Conservation (phyloP, 2,888 invertebrate genomes). For the Erebia aethiops region DNA sequence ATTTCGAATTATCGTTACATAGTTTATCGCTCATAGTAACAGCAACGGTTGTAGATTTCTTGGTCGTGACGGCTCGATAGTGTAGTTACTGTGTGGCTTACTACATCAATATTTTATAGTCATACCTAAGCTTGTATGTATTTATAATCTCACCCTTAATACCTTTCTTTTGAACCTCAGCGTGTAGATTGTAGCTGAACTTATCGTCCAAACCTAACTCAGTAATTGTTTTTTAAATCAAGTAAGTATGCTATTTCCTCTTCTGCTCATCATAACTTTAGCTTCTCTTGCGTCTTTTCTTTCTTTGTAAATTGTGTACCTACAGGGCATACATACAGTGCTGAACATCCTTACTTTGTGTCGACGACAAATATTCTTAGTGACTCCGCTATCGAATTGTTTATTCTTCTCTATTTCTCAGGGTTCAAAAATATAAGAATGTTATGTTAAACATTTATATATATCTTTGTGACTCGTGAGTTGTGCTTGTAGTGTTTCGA, state of each 20-base stretch:
- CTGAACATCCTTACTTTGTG: neutral
- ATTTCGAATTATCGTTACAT: conserved; percentile 13
- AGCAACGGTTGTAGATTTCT: conserved; percentile 23
- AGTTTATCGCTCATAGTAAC: conserved; percentile 37
- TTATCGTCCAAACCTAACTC: too few species aligned
- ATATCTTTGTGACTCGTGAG: too few species aligned
- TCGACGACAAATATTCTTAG: neutral
- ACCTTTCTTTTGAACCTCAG: neutral
- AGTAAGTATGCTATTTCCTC: neutral
- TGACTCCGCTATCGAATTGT: neutral
- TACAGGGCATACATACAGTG: neutral
- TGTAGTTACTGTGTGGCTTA: neutral
- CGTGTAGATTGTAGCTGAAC: neutral
- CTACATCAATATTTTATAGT: neutral
- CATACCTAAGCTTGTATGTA: neutral
- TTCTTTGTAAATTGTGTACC: neutral
- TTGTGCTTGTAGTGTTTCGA: too few species aligned
- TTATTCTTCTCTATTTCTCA: neutral
- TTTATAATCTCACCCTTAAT: neutral
- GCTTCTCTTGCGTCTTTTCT: neutral
- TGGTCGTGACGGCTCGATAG: conserved; percentile 15
- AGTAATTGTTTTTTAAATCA: neutral
- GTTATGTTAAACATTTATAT: too few species aligned
- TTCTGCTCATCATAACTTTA: neutral
- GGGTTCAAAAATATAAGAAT: neutral